A percentile compares a stretch with the other conserved stretches of the same genome.
These are phyloP conservation scores for Pogonomyrmex barbatus DNA, from an alignment of 1,140 invertebrate genomes.

Conservation along the genomic window DNA sequence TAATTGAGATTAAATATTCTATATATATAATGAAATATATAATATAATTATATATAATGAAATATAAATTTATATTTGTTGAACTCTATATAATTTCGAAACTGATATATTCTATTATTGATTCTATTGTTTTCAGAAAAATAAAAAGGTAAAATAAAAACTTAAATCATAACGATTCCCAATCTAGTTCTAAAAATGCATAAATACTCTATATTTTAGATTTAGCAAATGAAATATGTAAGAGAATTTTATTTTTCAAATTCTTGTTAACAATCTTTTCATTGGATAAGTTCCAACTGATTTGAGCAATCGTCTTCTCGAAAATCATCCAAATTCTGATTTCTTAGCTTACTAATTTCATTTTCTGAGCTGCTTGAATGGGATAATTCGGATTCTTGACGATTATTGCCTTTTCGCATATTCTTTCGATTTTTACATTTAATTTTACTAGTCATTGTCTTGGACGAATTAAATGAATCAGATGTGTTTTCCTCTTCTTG, in stretches of 20 bases:
- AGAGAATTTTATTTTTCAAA: not conserved
- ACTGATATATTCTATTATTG: too few relatives aligned
- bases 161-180: too few relatives aligned
- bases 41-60: too few relatives aligned
- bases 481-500: not conserved
- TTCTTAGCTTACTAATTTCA: not conserved
- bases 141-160: too few relatives aligned
- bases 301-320: not conserved
- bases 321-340: not conserved
- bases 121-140: too few relatives aligned
- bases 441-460: not conserved
- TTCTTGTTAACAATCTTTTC: not conserved
- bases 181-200: too few relatives aligned
- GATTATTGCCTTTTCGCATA: not conserved
- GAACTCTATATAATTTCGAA: too few relatives aligned
- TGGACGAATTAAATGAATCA: not conserved
- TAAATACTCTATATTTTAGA: too few relatives aligned
- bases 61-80: too few relatives aligned
- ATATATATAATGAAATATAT: too few relatives aligned
- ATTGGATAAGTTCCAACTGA: not conserved
- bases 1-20: too few relatives aligned
- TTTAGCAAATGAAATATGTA: too few relatives aligned
- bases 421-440: not conserved
- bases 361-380: not conserved
- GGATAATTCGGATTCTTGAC: not conserved